Base-by-base conservation (phyloP, 2,113 vertebrate genomes). In the Daubentonia madagascariensis region DNA sequence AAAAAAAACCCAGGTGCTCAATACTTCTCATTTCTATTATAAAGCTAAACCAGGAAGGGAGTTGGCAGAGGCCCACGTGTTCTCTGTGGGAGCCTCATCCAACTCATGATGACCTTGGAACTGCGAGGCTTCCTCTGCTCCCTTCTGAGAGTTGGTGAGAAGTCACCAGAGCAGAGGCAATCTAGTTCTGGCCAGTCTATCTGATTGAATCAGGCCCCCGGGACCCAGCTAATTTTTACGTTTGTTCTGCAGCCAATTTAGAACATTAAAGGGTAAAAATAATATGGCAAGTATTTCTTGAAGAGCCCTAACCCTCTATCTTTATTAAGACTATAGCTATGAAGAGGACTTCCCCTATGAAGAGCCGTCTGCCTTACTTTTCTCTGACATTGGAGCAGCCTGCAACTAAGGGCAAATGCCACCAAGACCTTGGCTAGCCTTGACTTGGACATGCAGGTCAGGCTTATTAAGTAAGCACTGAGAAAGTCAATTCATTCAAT, bases 401-500 rank as follows among this genome's bases (percentile, higher is more conserved):
- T 61, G 32, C 94, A 0, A 28, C 40, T 96, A 25, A 97, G 94
- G 88, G 95, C 88, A 72, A 52, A 75, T 32, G 89, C 54, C 96
- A 73, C 57, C 81, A 50, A 81, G 59, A 45, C 89, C 95, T 94
- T 17, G 18, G 67, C 75, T 50, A 79, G 78, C 67, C 37, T 85
- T 83, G 61, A 32, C 70, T 83, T 84, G 75, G 0, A 0, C 52
- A 23, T n/a, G 91, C 85, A 93, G 90, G 85, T 88, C 96, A 95
- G 93, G 32, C 76, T 80, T 96, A 81, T 95, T 98, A 90, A 59
- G 88, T 92, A 95, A 50, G 95, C 59, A 0, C 89, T 59, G 96
- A 93, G 97, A 94, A 50, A 98, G 94, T 93, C 95, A 97, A 97
- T 98, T 98, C 98, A 97, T 98, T 97, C 96, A 97, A 97, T 95